Base-by-base conservation (phyloP, 2,113 vertebrate species). In the Benitochromis conjunctus region DNA sequence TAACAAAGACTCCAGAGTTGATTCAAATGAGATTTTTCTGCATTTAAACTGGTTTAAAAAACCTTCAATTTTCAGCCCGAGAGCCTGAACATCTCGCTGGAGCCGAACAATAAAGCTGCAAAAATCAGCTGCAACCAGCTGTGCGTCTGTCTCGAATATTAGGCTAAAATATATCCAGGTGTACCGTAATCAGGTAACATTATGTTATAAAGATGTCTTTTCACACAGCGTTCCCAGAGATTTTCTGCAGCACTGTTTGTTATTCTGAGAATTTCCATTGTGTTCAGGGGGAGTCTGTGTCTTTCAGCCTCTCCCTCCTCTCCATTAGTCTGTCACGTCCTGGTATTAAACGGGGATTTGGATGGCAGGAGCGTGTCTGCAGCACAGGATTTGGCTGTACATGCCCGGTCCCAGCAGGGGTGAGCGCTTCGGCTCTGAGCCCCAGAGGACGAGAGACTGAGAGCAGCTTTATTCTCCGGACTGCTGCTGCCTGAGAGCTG, bases 291-390 rank as follows among this genome's bases (percentile, higher is more conserved):
- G 26, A 11, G 21, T 60, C 24, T 5, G 29, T 16, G 38, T 66
- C 46, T 54, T 55, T 79, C 46, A 55, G 21, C 66, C 48, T 24
- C 43, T 18, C 77, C 51, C 66, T 71, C 10, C 46, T 79, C 83
- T 82, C 79, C 81, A 86, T 86, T 84, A 88, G 89, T 84, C 80
- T 81, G 85, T 80, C 82, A 71, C 74, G 82, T 85, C 86, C 57
- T 64, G 83, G 87, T 90, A 82, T 91, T 91, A 90, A 89, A 89
- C 6, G 5, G 71, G 90, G 92, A 89, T 91, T 90, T 91, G 60
- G 80, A 89, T 48, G 84, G 86, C 84, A 87, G 80, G 69, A 60
- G 84, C 26, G 88, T 84, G 90, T 90, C 88, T 91, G 86, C 71
- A 43, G 80, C 6, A 18, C 4, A 57, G 84, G 88, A 93, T 93